Percentiles rank a stretch among this genome's conserved stretches.
Evolutionary conservation across 2,888 invertebrate species (phyloP).

Genomic region (Ormyrus nitidulus): DNA sequence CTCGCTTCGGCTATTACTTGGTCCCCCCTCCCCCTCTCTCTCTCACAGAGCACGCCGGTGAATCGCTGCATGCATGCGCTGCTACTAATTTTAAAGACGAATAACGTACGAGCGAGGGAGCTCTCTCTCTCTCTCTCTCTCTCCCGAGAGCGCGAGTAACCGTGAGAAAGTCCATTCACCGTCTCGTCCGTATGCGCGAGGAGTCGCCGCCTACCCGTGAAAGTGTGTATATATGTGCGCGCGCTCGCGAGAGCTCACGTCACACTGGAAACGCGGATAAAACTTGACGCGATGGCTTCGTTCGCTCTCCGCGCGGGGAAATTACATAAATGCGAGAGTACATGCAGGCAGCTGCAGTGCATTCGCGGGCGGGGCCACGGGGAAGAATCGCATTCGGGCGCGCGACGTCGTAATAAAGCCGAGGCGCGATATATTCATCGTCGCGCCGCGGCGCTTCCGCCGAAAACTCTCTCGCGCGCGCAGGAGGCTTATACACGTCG

Average conservation of each 20-base stretch:
- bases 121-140: too few relatives aligned
- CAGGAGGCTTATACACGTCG: too few relatives aligned
- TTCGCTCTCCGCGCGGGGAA: conserved; percentile 6
- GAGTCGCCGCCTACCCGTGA: conserved; percentile 53
- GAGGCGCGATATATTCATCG: too few relatives aligned
- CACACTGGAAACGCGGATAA: conserved; percentile 44
- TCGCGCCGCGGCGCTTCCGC: too few relatives aligned
- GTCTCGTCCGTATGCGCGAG: conserved; percentile 40
- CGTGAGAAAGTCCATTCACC: conserved; percentile 67
- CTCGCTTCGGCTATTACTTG: too few relatives aligned
- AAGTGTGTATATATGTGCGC: conserved; percentile 38
- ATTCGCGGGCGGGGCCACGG: too few relatives aligned
- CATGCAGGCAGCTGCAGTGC: too few relatives aligned
- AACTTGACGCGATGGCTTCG: conserved; percentile 10
- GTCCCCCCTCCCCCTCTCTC: background rate
- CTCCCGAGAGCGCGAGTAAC: conserved; percentile 41
- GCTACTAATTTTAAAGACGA: conserved; percentile 55
- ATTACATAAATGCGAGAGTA: conserved; percentile 48
- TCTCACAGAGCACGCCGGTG: background rate
- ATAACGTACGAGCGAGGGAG: conserved; percentile 45
- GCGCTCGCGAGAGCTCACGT: conserved; percentile 21
- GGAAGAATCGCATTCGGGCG: too few relatives aligned
- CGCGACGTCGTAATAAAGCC: too few relatives aligned
- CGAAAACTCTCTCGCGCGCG: too few relatives aligned
- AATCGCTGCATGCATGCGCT: conserved; percentile 23